Conservation (phyloP, 2,113 vertebrate genomes). For the Phoenicopterus ruber region DNA sequence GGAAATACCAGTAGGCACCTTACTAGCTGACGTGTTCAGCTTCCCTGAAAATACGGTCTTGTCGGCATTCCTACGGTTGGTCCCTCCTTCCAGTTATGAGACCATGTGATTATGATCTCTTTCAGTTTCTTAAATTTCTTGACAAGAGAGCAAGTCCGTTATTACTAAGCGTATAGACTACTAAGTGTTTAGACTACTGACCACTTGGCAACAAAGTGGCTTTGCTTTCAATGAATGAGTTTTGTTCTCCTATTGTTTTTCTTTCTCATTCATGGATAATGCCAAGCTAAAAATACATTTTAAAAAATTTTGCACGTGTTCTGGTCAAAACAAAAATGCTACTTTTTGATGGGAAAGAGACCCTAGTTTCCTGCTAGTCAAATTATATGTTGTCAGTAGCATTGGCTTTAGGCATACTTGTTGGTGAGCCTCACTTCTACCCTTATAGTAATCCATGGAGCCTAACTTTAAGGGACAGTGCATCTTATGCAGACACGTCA, state of each 20-base stretch:
- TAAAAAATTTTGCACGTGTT: not conserved
- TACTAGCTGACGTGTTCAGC: not conserved
- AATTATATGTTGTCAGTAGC: not conserved
- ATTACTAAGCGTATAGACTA: not conserved
- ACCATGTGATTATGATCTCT: not conserved
- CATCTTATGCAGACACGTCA: too few relatives aligned
- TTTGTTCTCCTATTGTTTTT: not conserved
- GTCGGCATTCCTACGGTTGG: not conserved
- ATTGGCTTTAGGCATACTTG: not conserved
- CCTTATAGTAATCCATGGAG: not conserved
- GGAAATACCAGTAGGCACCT: not conserved
- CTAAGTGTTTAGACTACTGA: too few relatives aligned
- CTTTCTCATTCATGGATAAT: not conserved
- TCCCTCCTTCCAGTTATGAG: not conserved
- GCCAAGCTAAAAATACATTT: not conserved
- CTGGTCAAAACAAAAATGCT: not conserved
- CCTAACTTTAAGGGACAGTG: not conserved
- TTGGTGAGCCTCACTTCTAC: not conserved
- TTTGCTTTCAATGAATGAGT: not conserved
- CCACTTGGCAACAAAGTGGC: not conserved
- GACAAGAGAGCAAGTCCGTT: not conserved
- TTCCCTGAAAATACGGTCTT: not conserved
- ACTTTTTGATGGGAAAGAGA: not conserved
- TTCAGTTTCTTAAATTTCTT: not conserved
- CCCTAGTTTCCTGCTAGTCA: not conserved